Percentiles rank a stretch among this genome's conserved stretches.
Evolutionary conservation across 2,113 vertebrate species (phyloP).

Genomic region (Hirundichthys speculiger): DNA sequence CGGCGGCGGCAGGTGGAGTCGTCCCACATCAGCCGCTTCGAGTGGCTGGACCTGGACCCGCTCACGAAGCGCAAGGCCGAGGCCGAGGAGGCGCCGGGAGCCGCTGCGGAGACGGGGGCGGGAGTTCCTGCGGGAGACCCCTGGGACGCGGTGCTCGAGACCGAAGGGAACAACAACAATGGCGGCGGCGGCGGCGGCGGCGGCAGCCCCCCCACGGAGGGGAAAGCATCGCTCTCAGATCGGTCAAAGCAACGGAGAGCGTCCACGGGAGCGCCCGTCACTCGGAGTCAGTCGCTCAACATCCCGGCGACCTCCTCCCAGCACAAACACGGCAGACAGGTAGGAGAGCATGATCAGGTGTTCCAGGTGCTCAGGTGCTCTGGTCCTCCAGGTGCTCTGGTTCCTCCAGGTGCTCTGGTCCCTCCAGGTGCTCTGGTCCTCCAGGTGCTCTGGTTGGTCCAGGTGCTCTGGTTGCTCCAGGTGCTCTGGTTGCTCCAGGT

Average conservation of each 20-base stretch:
- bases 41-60: conserved; percentile 97
- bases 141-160: conserved; percentile 96
- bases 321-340: conserved; percentile 84
- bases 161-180: conserved; percentile 67
- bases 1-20: conserved; percentile 69
- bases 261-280: conserved; percentile 85
- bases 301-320: conserved; percentile 78
- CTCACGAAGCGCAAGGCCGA: conserved; percentile 90
- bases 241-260: conserved; percentile 76
- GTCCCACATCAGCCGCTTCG: conserved; percentile 85
- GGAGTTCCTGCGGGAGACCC: conserved; percentile 85
- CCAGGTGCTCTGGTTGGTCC: no score
- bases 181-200: conserved; percentile 21
- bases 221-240: conserved; percentile 59
- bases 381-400: no score
- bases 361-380: no score
- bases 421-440: no score
- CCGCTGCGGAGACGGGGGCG: conserved; percentile 37
- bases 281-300: conserved; percentile 91
- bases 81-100: conserved; percentile 69
- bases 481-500: no score
- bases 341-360: conserved; percentile 64
- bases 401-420: no score
- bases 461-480: no score
- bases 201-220: conserved; percentile 71